Percentiles rank a stretch among this genome's conserved stretches.
phyloP scores from a whole-genome alignment of 2,888 invertebrate genomes.

The Leucoma salicis region DNA sequence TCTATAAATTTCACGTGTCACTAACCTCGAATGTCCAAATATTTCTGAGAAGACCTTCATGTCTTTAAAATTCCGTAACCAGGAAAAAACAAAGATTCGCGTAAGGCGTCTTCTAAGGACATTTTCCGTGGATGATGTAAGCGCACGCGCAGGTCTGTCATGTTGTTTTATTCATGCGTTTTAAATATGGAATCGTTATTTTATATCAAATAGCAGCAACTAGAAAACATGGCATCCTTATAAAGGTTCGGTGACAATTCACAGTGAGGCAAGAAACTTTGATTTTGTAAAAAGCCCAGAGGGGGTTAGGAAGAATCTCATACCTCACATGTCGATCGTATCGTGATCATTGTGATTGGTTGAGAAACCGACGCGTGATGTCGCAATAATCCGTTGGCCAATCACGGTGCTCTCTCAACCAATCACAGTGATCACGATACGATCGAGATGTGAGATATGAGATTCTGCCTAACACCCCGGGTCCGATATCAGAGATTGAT shows the following conservation, averaged over 20 bases:
- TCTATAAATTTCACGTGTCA: neutral
- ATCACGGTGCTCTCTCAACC: too few relatives aligned
- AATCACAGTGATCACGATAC: too few relatives aligned
- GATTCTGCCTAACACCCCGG: too few relatives aligned
- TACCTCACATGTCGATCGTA: too few relatives aligned
- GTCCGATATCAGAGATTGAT: too few relatives aligned
- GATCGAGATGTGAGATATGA: too few relatives aligned
- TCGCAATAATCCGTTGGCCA: too few relatives aligned
- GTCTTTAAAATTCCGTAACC: slow-evolving; percentile 9
- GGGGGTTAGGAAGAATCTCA: too few relatives aligned
- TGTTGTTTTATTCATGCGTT: neutral
- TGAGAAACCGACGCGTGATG: too few relatives aligned
- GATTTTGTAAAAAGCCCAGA: too few relatives aligned
- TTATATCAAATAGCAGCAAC: neutral
- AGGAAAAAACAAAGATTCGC: slow-evolving; percentile 14
- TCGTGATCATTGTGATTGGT: too few relatives aligned
- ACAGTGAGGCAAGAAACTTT: too few relatives aligned
- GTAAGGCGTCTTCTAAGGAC: slow-evolving; percentile 3
- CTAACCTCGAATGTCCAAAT: slow-evolving; percentile 5
- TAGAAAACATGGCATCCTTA: neutral
- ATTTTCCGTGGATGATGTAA: slow-evolving; percentile 7
- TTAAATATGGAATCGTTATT: slow-evolving; percentile 1
- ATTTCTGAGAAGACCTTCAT: slow-evolving; percentile 20
- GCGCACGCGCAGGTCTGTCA: neutral
- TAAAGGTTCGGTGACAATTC: neutral